These are phyloP conservation scores for Panurus biarmicus DNA, from an alignment of 2,113 vertebrate genomes.

Conservation along the genomic window DNA sequence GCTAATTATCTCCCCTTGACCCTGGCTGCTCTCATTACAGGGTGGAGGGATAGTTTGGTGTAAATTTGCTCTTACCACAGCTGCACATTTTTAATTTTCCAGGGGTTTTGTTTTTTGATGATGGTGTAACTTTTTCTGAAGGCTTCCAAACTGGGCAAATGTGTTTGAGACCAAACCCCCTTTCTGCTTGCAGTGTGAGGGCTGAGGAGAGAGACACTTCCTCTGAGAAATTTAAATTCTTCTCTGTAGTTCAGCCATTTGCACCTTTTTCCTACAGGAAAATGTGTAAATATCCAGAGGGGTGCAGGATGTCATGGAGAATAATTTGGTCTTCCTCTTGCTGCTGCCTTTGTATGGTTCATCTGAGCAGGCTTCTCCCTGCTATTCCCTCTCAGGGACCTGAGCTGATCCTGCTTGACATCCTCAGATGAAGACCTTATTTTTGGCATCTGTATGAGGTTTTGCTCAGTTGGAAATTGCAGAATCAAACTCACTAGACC, in stretches of 20 bases:
- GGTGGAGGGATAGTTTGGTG: background rate
- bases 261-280: background rate
- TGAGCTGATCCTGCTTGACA: background rate
- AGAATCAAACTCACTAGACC: background rate
- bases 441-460: background rate
- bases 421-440: background rate
- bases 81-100: background rate
- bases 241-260: background rate
- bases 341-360: background rate
- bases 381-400: background rate
- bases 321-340: background rate
- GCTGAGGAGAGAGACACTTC: background rate
- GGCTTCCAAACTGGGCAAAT: rapidly evolving
- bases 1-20: background rate
- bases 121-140: background rate
- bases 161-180: background rate
- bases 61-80: background rate
- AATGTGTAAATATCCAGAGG: background rate
- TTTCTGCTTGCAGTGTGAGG: background rate
- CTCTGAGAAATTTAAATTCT: background rate
- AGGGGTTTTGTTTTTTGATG: background rate
- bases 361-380: background rate
- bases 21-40: background rate
- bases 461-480: background rate
- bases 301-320: background rate